Percentiles rank a stretch among this genome's conserved stretches.
These are phyloP conservation scores for Ciconia stormi DNA, from an alignment of 2,113 vertebrate genomes.

Conservation along the genomic window DNA sequence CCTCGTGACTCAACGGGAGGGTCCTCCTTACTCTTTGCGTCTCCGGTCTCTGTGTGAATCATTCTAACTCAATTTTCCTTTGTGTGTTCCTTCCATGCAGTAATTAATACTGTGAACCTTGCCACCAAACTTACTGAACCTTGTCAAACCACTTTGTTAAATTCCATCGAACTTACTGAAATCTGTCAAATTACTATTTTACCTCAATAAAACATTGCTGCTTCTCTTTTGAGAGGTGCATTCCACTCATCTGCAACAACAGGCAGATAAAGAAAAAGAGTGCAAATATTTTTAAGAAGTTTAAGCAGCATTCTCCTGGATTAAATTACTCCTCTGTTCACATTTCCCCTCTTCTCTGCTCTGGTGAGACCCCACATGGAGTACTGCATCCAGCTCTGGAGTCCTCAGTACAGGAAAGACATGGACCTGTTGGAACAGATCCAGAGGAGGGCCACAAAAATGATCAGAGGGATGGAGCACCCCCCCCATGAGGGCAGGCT, in stretches of 20 bases:
- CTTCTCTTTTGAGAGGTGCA: background rate
- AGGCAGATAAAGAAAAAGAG: background rate
- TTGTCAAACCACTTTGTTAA: background rate
- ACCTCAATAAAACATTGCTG: background rate
- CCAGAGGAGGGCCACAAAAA: background rate
- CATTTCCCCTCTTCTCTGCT: background rate
- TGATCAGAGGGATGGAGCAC: background rate
- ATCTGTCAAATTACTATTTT: background rate
- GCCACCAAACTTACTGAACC: background rate
- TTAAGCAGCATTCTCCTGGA: background rate
- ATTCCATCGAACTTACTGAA: background rate
- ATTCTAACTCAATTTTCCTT: background rate
- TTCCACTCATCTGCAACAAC: background rate
- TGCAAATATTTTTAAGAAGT: background rate
- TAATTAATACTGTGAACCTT: background rate
- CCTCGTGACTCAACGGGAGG: rapidly evolving
- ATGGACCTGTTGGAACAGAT: background rate
- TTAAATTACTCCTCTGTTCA: background rate
- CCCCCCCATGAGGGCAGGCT: background rate
- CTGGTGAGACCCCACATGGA: background rate
- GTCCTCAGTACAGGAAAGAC: background rate
- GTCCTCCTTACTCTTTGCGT: background rate
- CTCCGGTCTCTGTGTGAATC: background rate
- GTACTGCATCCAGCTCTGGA: background rate
- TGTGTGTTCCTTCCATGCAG: background rate